These are phyloP conservation scores for Chaenocephalus aceratus DNA, from an alignment of 2,113 vertebrate genomes.

Conservation along the genomic window DNA sequence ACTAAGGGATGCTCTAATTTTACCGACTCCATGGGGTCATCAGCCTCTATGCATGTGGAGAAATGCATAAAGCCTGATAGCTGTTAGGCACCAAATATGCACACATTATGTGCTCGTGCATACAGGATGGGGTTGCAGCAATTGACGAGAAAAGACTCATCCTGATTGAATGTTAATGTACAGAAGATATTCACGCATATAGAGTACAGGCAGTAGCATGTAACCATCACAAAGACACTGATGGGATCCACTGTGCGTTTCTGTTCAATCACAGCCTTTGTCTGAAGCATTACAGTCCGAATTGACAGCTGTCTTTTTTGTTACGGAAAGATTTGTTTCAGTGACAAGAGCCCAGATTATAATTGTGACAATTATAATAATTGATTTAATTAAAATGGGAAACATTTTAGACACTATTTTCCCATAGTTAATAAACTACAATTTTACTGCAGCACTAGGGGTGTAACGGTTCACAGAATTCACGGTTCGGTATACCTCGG, in stretches of 20 bases:
- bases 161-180: conserved; percentile 1
- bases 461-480: no score
- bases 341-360: conserved; percentile 19
- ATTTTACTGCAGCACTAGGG: not conserved
- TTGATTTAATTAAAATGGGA: conserved; percentile 23
- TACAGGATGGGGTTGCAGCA: conserved; percentile 1
- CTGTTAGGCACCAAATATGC: no score
- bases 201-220: not conserved
- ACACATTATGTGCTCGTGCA: no score
- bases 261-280: conserved; percentile 12
- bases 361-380: conserved; percentile 20
- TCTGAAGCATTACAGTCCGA: not conserved
- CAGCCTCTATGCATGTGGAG: conserved; percentile 32
- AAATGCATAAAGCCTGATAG: conserved; percentile 26
- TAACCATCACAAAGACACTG: not conserved
- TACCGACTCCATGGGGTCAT: conserved; percentile 31
- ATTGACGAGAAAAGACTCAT: not conserved
- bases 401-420: conserved; percentile 10
- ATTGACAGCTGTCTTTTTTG: conserved; percentile 17
- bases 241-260: conserved; percentile 2
- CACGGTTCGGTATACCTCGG: no score
- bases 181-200: conserved; percentile 7
- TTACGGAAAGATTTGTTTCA: conserved; percentile 12
- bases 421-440: not conserved
- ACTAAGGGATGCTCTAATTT: conserved; percentile 35